phyloP scores from a whole-genome alignment of 2,113 vertebrate genomes.

The Illadopsis cleaveri region DNA sequence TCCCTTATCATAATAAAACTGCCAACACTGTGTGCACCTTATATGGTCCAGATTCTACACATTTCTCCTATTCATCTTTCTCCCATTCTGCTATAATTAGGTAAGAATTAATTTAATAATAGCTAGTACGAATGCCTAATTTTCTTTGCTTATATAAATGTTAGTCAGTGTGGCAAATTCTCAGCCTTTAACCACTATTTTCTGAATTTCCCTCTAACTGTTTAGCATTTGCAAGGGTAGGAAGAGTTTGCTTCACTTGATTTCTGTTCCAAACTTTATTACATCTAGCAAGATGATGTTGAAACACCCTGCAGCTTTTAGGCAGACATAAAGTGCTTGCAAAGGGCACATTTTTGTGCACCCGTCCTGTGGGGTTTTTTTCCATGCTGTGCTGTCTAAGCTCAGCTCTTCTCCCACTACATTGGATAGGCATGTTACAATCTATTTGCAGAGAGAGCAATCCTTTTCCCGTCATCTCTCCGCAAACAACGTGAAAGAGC shows the following conservation, averaged over 20 bases:
- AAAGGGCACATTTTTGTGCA: not conserved
- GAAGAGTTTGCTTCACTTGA: not conserved
- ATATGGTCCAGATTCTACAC: not conserved
- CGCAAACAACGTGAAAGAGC: not conserved
- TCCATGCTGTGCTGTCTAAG: not conserved
- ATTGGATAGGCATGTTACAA: not conserved
- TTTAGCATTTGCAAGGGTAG: not conserved
- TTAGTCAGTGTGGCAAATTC: not conserved
- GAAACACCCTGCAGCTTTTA: not conserved
- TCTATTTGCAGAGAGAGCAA: conserved; percentile 31
- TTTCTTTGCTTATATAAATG: not conserved
- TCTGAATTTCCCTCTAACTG: not conserved
- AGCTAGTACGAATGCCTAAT: not conserved
- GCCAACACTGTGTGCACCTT: not conserved
- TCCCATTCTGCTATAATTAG: not conserved
- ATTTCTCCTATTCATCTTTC: not conserved
- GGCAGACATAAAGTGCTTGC: not conserved
- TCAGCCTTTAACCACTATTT: not conserved
- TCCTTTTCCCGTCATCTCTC: not conserved
- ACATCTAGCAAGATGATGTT: not conserved
- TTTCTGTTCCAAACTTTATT: conserved; percentile 14
- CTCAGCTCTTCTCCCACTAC: not conserved
- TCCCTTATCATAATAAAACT: not conserved
- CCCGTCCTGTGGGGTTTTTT: not conserved
- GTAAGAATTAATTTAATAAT: not conserved